phyloP scores from a whole-genome alignment of 1,140 invertebrate species.

The Euschistus heros region DNA sequence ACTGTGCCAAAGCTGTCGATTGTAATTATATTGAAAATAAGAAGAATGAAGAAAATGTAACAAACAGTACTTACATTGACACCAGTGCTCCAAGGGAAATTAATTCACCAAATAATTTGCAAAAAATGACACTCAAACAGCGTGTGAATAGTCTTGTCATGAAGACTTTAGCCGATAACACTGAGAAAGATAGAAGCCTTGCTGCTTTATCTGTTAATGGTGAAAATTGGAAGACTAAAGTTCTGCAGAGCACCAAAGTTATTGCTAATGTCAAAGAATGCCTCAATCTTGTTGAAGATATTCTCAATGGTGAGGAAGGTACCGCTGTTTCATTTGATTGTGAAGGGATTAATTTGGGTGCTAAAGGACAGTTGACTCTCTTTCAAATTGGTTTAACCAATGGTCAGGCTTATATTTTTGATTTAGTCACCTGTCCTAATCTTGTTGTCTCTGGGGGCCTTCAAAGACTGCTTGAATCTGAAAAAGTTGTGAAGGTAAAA shows the following conservation, averaged over 20 bases:
- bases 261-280: slow-evolving; percentile 67
- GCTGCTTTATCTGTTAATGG: slow-evolving; percentile 35
- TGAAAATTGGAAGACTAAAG: slow-evolving; percentile 66
- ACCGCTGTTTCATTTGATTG: slow-evolving; percentile 71
- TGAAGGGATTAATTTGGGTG: slow-evolving; percentile 81
- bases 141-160: slow-evolving; percentile 77
- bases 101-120: slow-evolving; percentile 32
- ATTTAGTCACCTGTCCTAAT: slow-evolving; percentile 73
- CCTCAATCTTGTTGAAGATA: slow-evolving; percentile 61
- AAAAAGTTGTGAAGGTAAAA: slow-evolving; percentile 69
- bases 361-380: slow-evolving; percentile 71
- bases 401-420: slow-evolving; percentile 76
- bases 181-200: slow-evolving; percentile 61
- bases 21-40: slow-evolving; percentile 2
- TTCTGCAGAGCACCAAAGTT: slow-evolving; percentile 67
- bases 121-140: slow-evolving; percentile 67
- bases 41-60: slow-evolving; percentile 3
- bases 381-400: slow-evolving; percentile 72
- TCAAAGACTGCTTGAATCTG: slow-evolving; percentile 66
- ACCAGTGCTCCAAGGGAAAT: not conserved
- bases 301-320: slow-evolving; percentile 47
- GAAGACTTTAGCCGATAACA: slow-evolving; percentile 81
- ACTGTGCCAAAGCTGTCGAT: not conserved
- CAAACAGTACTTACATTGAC: not conserved
- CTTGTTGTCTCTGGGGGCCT: slow-evolving; percentile 68